Percentiles rank a stretch among this genome's conserved stretches.
These are phyloP conservation scores for Wiebesia pumilae DNA, from an alignment of 1,140 invertebrate genomes.

Conservation along the genomic window DNA sequence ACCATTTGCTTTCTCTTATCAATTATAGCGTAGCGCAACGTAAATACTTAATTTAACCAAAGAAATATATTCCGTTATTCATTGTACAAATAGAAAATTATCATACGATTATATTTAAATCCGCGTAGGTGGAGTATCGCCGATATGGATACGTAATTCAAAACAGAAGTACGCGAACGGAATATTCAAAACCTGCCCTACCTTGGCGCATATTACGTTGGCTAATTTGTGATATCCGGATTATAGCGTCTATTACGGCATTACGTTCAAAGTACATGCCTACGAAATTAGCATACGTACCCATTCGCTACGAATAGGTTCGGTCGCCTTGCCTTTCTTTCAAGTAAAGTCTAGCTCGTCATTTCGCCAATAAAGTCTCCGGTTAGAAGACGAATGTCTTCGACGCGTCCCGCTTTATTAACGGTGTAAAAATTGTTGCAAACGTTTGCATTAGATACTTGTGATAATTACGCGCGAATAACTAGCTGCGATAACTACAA, in stretches of 20 bases:
- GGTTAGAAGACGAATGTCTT: neutral
- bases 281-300: neutral
- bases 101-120: neutral
- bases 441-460: neutral
- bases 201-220: neutral
- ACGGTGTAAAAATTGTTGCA: neutral
- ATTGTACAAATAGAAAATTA: neutral
- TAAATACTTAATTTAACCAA: neutral
- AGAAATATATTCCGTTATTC: neutral
- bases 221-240: slow-evolving; percentile 8
- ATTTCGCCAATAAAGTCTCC: neutral
- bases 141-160: slow-evolving; percentile 5
- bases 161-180: slow-evolving; percentile 1
- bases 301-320: neutral
- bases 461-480: neutral
- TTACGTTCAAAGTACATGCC: slow-evolving; percentile 13
- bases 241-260: neutral
- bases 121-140: neutral
- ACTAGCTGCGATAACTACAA: slow-evolving; percentile 11
- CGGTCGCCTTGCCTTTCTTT: neutral
- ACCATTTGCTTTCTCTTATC: slow-evolving; percentile 15
- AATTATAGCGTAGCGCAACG: neutral
- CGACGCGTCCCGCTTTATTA: neutral
- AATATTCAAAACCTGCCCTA: neutral
- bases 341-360: neutral